Evolutionary conservation across 2,797 vertebrate species (phyloP).

Genomic region (Micropoecilia bifurca): DNA sequence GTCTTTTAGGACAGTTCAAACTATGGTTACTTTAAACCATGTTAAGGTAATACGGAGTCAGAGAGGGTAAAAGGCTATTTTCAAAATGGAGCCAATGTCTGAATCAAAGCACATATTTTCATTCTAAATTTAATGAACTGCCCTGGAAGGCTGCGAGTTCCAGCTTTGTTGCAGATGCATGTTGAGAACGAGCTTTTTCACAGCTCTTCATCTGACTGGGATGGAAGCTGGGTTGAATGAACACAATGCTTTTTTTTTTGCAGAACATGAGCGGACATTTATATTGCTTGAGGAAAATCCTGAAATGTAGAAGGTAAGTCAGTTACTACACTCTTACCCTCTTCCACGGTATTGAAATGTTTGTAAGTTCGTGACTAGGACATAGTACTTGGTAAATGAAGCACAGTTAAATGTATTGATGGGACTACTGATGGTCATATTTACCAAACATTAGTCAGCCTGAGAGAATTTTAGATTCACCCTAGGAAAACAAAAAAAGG

Average conservation of each 20-base stretch:
- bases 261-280: slow-evolving; percentile 65
- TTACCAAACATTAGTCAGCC: slow-evolving; percentile 77
- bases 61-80: slow-evolving; percentile 6
- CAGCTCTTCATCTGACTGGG: slow-evolving; percentile 72
- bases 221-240: slow-evolving; percentile 64
- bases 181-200: slow-evolving; percentile 71
- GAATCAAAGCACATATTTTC: slow-evolving; percentile 6
- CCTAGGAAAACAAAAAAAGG: slow-evolving; percentile 27
- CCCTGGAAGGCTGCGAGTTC: slow-evolving; percentile 68
- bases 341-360: slow-evolving; percentile 38
- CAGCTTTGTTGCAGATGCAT: slow-evolving; percentile 59
- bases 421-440: slow-evolving; percentile 78
- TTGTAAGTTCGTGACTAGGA: slow-evolving; percentile 34
- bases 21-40: slow-evolving; percentile 11
- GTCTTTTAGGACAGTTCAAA: slow-evolving; percentile 72
- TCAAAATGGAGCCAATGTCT: background rate
- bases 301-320: slow-evolving; percentile 67
- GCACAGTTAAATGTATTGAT: slow-evolving; percentile 57
- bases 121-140: slow-evolving; percentile 43
- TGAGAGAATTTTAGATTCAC: slow-evolving; percentile 62
- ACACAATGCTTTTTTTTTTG: slow-evolving; percentile 64
- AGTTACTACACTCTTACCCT: slow-evolving; percentile 60
- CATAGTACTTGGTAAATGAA: slow-evolving; percentile 36
- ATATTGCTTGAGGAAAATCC: slow-evolving; percentile 49
- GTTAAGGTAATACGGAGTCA: slow-evolving; percentile 4